Conservation (phyloP, 2,797 vertebrate genomes). For the Coracias cyanogaster region DNA sequence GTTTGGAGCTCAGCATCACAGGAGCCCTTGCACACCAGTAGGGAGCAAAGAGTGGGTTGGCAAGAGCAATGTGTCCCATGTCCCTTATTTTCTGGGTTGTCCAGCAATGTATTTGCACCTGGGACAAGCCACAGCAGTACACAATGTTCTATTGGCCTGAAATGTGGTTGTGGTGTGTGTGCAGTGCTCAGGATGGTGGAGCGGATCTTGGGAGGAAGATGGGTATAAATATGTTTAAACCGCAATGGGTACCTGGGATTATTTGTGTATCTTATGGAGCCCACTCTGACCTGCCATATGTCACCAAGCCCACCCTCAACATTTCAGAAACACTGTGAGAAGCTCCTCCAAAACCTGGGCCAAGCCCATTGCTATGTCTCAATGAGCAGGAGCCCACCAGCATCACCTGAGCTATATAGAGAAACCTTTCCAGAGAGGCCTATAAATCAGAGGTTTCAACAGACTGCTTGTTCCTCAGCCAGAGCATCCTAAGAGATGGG, state of each 20-base stretch:
- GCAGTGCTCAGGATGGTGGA: neutral
- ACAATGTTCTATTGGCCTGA: neutral
- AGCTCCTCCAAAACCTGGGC: neutral
- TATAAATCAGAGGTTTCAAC: neutral
- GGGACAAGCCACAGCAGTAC: neutral
- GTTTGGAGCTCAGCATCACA: neutral
- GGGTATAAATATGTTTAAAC: neutral
- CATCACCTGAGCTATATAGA: neutral
- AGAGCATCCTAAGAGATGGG: neutral
- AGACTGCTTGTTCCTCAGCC: neutral
- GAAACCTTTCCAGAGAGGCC: neutral
- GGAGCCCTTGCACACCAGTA: neutral
- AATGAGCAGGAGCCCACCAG: neutral
- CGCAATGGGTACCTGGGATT: neutral
- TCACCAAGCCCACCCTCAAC: neutral
- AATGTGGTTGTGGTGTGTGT: neutral
- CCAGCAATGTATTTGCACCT: neutral
- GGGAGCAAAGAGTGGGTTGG: neutral
- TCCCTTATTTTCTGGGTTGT: neutral
- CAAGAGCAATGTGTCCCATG: no score
- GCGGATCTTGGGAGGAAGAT: neutral
- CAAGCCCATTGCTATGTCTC: neutral
- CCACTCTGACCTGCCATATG: neutral
- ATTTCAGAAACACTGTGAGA: neutral
- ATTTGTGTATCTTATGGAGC: neutral